Evolutionary conservation across 2,888 invertebrate species (phyloP).

Genomic region (Nephrotoma guestfalica): DNA sequence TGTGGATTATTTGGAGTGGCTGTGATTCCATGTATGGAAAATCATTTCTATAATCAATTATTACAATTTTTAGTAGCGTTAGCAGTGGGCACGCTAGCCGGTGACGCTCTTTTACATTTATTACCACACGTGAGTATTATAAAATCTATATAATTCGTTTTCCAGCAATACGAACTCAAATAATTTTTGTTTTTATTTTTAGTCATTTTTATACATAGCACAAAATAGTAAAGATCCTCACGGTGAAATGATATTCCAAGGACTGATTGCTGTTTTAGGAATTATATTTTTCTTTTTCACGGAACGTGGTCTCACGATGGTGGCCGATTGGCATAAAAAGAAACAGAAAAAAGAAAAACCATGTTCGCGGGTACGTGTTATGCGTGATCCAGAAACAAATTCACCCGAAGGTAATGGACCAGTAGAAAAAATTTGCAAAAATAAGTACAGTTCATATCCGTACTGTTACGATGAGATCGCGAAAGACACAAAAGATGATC

Average conservation of each 20-base stretch:
- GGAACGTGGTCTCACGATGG: conserved; percentile 65
- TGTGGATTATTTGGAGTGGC: conserved; percentile 78
- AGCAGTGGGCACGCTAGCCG: conserved; percentile 81
- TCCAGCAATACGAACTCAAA: not conserved
- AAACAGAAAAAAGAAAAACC: conserved; percentile 52
- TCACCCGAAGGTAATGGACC: conserved; percentile 26
- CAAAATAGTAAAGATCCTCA: conserved; percentile 33
- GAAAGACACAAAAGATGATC: conserved; percentile 44
- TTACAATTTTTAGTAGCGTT: conserved; percentile 85
- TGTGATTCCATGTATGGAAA: conserved; percentile 83
- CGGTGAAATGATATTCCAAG: conserved; percentile 68
- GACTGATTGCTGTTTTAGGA: conserved; percentile 53
- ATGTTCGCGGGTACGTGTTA: conserved; percentile 54
- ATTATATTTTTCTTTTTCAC: conserved; percentile 82
- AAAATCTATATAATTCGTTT: not conserved
- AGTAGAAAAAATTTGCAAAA: conserved; percentile 58
- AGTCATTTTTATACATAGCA: conserved; percentile 15
- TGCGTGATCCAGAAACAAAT: conserved; percentile 43
- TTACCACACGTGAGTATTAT: conserved; percentile 61
- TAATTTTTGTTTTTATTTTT: not conserved
- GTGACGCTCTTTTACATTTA: conserved; percentile 83
- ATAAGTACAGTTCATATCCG: conserved; percentile 78
- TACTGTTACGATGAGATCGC: conserved; percentile 78
- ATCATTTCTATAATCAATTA: conserved; percentile 73
- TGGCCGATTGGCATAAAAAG: conserved; percentile 67